Evolutionary conservation across 1,140 invertebrate species (phyloP), one percentile per base, ranked within the genome.

Genomic region (Diploscapter pachys): DNA sequence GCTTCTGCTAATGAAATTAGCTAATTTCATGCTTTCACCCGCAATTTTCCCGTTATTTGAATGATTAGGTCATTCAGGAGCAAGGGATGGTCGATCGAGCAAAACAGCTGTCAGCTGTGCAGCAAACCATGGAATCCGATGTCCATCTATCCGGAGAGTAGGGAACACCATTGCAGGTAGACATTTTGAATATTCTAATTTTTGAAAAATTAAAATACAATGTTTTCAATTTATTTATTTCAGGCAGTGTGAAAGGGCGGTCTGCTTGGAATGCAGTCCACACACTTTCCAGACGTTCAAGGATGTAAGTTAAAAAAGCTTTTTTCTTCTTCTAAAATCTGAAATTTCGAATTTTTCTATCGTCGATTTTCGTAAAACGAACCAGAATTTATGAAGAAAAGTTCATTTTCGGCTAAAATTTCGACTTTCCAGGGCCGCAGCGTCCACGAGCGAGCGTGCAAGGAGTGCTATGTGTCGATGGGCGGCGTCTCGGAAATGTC

Each of bases 101-200:
- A 51, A 8, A 48, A 3, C 6, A 13, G 56, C 52, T 74, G 73
- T 54, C 5, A n/a, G 50, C 1, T 69, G 6, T 74, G 73, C 53
- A 55, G 49, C 4, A 57, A 66, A 31, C 48, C 55, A 49, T 74
- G 61, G 57, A 69, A 57, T 49, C 62, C 61, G 51, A 31, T 74
- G 48, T 69, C 65, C 51, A 51, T 67, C 11, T 66, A 69, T 5
- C 3, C 3, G 4, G 73, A 74, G 73, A 67, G 70, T 57, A n/a
- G 73, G 50, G 54, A 62, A 52, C 73, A 74, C 63, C 73, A 74
- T 54, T 74, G 73, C 66, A 50, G 66, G 66, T 68, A 31, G 31
- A 31, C 0, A 31, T 0, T 31, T 31, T 0, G 9, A 59, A 59
- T 11, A 59, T 31, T 59, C 31, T 59, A 59, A 59, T 11, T 59